Evolutionary conservation across 2,797 vertebrate genomes (phyloP).

Genomic region (Clarias pachynema): DNA sequence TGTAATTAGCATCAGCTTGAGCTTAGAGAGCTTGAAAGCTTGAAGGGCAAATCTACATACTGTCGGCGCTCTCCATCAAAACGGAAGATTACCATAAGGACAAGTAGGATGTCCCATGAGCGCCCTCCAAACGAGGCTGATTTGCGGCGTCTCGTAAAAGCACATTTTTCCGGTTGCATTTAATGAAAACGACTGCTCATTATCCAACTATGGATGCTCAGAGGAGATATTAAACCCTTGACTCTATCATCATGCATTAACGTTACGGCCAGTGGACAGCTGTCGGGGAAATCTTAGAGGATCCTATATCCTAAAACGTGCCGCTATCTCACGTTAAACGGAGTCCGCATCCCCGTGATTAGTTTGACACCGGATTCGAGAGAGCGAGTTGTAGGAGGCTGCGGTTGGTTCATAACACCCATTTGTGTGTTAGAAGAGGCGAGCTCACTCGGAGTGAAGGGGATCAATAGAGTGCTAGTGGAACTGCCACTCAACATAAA

Average conservation of each 20-base stretch:
- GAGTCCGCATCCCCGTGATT: background rate
- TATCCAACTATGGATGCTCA: conserved; percentile 48
- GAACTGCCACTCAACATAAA: conserved; percentile 74
- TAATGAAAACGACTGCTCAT: conserved; percentile 51
- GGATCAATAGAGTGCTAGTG: conserved; percentile 67
- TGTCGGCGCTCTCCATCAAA: conserved; percentile 44
- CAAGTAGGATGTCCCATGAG: conserved; percentile 35
- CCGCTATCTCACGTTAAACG: conserved; percentile 7
- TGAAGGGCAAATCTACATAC: conserved; percentile 31
- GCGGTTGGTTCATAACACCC: conserved; percentile 43
- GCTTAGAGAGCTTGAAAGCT: conserved; percentile 51
- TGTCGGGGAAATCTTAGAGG: conserved; percentile 31
- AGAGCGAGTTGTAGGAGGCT: background rate
- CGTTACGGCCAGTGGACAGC: conserved; percentile 44
- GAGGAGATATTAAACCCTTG: conserved; percentile 43
- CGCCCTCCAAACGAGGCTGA: conserved; percentile 32
- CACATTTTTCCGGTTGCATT: conserved; percentile 42
- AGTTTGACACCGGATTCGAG: background rate
- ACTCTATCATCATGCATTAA: conserved; percentile 45
- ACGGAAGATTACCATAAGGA: conserved; percentile 39
- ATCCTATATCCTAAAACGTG: conserved; percentile 20
- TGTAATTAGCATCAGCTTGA: conserved; percentile 63
- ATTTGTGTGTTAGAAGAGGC: conserved; percentile 38
- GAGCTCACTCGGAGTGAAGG: conserved; percentile 62
- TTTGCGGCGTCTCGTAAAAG: conserved; percentile 49